Evolutionary conservation across 1,140 invertebrate species (phyloP).

Genomic region (Lepidurus packardi): DNA sequence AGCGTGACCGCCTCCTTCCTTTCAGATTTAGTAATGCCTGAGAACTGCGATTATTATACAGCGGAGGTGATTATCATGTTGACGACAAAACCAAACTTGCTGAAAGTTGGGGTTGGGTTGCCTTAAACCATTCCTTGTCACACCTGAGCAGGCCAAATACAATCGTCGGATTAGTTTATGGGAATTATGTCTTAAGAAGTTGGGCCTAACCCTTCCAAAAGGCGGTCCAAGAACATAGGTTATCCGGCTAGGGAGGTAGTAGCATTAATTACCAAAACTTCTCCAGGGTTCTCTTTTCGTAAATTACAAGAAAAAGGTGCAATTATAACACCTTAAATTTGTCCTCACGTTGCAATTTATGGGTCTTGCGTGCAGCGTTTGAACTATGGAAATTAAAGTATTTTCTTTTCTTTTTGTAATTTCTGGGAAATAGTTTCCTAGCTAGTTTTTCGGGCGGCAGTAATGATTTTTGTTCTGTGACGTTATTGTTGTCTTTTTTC

Average conservation of each 20-base stretch:
- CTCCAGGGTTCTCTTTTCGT: background rate
- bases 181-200: background rate
- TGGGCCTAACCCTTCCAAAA: slow-evolving; percentile 1
- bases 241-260: background rate
- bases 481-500: background rate
- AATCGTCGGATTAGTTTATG: background rate
- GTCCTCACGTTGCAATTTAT: background rate
- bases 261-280: background rate
- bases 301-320: background rate
- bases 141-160: background rate
- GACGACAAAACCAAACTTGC: background rate
- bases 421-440: background rate
- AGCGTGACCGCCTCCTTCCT: slow-evolving; percentile 16
- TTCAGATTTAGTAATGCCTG: slow-evolving; percentile 11
- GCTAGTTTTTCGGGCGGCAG: background rate
- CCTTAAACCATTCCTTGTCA: background rate
- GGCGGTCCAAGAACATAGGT: background rate
- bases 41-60: slow-evolving; percentile 16
- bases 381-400: background rate
- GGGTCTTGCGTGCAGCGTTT: background rate
- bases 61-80: background rate
- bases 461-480: slow-evolving; percentile 19
- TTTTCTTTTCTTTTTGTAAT: background rate
- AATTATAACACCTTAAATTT: background rate
- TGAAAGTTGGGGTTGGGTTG: background rate